Base-by-base conservation (phyloP, 2,797 vertebrate species). In the Apodemus agrarius region DNA sequence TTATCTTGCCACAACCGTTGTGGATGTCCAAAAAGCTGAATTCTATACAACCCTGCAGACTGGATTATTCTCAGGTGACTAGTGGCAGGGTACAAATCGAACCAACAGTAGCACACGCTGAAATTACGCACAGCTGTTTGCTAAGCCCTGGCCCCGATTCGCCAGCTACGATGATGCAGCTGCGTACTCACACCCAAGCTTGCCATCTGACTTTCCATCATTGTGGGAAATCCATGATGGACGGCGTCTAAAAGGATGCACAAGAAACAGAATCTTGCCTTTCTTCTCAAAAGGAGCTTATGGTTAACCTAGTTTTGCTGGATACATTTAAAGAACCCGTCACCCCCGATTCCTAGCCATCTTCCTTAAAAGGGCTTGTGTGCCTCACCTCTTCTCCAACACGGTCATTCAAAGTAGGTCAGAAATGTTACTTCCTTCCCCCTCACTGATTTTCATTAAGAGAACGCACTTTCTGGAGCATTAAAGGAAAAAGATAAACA, bases 351-450 rank as follows among this genome's bases (percentile, higher is more conserved):
- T 97, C 90, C 95, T 82, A n/a, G 12, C 79, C 95, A 96, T 93
- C 84, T 82, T 94, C 79, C 95, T 86, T 90, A 95, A 93, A 84
- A 86, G 93, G 67, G 82, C 40, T 52, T 34, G 24, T 57, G 69
- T 34, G 91, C 10, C 61, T 92, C 85, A 52, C 34, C 88, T 74
- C 94, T 11, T 65, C 67, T 72, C 80, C 12, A 85, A 80, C 37
- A 87, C n/a, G 59, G 80, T 89, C 79, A 83, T 90, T 96, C 88
- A 95, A 97, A 97, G 89, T 91, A 83, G 46, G 84, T 95, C 96
- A 97, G 78, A 87, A 97, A 98, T 91, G 93, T 91, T 59, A 65
- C 94, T 98, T 97, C 94, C 94, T 89, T 95, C 65, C 79, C 79
- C 61, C 52, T 91, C 89, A 96, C 34, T 90, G 89, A 96, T 1